phyloP scores from a whole-genome alignment of 1,140 invertebrate species.

The Bradynema listronoti region DNA sequence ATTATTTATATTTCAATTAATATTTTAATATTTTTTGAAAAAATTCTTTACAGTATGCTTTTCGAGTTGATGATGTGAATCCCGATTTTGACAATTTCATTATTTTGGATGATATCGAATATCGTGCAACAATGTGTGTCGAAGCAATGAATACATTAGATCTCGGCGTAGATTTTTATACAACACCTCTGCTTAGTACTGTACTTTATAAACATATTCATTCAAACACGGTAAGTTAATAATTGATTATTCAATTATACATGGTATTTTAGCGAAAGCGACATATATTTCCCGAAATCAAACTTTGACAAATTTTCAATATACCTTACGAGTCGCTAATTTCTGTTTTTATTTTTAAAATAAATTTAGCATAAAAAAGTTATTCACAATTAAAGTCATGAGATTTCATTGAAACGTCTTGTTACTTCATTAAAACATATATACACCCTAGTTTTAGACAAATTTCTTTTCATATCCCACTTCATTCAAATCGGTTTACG shows the following conservation, averaged over 20 bases:
- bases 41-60: conserved; percentile 38
- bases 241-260: conserved; percentile 13
- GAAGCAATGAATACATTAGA: conserved; percentile 48
- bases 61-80: conserved; percentile 42
- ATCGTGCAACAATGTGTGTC: conserved; percentile 44
- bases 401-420: too few relatives aligned
- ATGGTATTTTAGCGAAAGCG: conserved; percentile 3
- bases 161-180: conserved; percentile 46
- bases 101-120: conserved; percentile 52
- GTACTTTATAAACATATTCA: conserved; percentile 42
- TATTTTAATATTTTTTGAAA: neutral
- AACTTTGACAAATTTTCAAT: neutral
- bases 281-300: neutral
- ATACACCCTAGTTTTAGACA: too few relatives aligned
- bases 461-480: too few relatives aligned
- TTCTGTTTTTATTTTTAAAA: neutral
- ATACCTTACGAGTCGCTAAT: neutral
- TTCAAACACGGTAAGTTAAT: conserved; percentile 37
- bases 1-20: neutral
- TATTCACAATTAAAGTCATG: too few relatives aligned
- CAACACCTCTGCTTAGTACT: conserved; percentile 41
- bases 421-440: too few relatives aligned
- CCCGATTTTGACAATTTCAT: conserved; percentile 54
- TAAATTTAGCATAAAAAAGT: neutral
- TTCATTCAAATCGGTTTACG: too few relatives aligned